Base-by-base conservation (phyloP, 1,140 invertebrate genomes). In the Drosophila lacteicornis region DNA sequence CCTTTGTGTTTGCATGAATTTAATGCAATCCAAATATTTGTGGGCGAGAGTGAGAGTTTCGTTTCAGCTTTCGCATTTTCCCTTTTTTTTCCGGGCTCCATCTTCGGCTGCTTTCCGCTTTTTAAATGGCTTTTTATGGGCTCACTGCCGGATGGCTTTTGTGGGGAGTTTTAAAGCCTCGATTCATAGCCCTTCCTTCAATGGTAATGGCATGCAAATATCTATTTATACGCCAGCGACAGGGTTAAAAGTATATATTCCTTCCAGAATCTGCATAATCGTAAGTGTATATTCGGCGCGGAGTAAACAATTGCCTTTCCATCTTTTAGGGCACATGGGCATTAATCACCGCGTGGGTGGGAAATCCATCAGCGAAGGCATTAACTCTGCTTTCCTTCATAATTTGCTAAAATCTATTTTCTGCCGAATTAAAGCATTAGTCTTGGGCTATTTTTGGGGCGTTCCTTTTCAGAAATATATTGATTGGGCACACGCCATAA, bases 21-120 rank as follows among this genome's bases (percentile, higher is more conserved):
- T 88, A 88, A 88, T 90, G 85, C 84, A 88, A 88, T 88, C 84
- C 87, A 88, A 88, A 88, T 88, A 88, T 88, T 88, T 90, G 84
- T 84, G 85, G 80, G 71, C 65, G 60, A 73, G 75, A 77, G 75
- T 77, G 73, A 75, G 73, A 75, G 71, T 68, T 60, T 75, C 70
- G 59, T 19, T 61, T 53, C n/a, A 13, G 67, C 50, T 46, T n/a
- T 71, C 53, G 38, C 9, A 42, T 58, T 38, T 40, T 42, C 33
- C 59, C 50, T 30, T 36, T 36, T 22, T 57, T 60, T 43, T 50
- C 33, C 45, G 38, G 4, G 45, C 53, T 25, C 49, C 60, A 47
- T 71, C 75, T 65, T 78, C 38, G 50, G 38, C 71, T 69, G 73
- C 71, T 77, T 78, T 65, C 57, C 49, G 73, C 81, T 86, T 76